A percentile compares a stretch with the other conserved stretches of the same genome.
Evolutionary conservation across 2,113 vertebrate species (phyloP).

Genomic region (Amphiprion percula): DNA sequence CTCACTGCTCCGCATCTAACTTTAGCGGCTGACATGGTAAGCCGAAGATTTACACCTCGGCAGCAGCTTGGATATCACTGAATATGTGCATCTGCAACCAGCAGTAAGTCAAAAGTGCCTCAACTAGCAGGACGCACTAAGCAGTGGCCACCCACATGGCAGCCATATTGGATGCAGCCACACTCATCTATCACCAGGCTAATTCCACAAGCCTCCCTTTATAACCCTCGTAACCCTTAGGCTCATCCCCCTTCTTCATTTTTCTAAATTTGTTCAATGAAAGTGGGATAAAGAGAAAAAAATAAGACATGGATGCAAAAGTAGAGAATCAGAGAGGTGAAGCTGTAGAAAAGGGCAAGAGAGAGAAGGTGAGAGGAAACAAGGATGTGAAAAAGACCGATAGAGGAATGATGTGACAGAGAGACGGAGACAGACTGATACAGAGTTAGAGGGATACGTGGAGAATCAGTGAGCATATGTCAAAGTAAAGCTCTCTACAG

Average conservation of each 20-base stretch:
- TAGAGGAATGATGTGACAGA: neutral
- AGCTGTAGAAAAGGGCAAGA: neutral
- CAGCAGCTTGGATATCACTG: conserved; percentile 10
- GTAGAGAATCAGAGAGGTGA: neutral
- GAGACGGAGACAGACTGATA: conserved; percentile 43
- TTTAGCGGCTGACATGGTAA: conserved; percentile 42
- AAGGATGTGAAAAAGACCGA: conserved; percentile 45
- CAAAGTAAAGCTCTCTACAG: conserved; percentile 72
- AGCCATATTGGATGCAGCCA: conserved; percentile 47
- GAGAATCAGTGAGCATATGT: conserved; percentile 72
- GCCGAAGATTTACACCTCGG: conserved; percentile 61
- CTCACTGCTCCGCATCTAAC: conserved; percentile 21
- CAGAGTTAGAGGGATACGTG: conserved; percentile 58
- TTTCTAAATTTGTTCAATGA: conserved; percentile 9
- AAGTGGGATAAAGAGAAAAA: conserved; percentile 8
- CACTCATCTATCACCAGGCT: conserved; percentile 39
- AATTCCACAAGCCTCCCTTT: conserved; percentile 48
- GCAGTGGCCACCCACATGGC: conserved; percentile 46
- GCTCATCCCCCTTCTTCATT: conserved; percentile 17
- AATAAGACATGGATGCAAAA: conserved; percentile 5
- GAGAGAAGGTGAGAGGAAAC: conserved; percentile 32
- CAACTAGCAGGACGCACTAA: conserved; percentile 42
- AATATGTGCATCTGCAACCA: conserved; percentile 17
- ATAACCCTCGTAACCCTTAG: conserved; percentile 42
- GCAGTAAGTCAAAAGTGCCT: conserved; percentile 51